phyloP scores from a whole-genome alignment of 2,888 invertebrate species.

The Zootermopsis nevadensis region DNA sequence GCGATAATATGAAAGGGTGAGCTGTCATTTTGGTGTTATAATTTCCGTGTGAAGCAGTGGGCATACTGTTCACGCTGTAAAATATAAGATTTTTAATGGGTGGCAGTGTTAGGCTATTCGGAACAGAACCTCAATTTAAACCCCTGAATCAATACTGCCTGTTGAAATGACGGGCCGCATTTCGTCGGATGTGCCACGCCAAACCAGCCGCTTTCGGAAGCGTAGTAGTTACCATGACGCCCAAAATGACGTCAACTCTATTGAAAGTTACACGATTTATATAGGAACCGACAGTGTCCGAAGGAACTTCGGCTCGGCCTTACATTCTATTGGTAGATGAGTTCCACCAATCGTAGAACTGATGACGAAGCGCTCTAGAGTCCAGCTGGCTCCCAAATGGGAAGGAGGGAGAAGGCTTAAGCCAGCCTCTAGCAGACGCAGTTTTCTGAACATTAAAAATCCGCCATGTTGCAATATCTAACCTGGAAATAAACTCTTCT shows the following conservation, averaged over 20 bases:
- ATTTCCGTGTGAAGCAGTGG: background rate
- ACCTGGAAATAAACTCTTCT: background rate
- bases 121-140: background rate
- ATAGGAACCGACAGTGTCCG: constrained; percentile 43
- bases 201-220: background rate
- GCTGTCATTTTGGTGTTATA: background rate
- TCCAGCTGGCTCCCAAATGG: constrained; percentile 47
- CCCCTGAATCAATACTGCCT: constrained; percentile 6
- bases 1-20: background rate
- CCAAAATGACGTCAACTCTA: constrained; percentile 46
- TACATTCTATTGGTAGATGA: constrained; percentile 48
- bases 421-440: constrained; percentile 44
- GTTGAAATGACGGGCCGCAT: background rate
- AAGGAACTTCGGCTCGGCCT: constrained; percentile 49
- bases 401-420: constrained; percentile 37
- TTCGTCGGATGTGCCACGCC: constrained; percentile 21
- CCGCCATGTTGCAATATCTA: constrained; percentile 49
- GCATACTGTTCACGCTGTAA: background rate
- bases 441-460: constrained; percentile 44
- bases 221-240: constrained; percentile 34
- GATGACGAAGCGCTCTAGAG: constrained; percentile 49
- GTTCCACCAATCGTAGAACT: constrained; percentile 46
- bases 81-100: background rate
- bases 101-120: background rate
- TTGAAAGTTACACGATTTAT: constrained; percentile 45